These are phyloP conservation scores for Dinomys branickii DNA, from an alignment of 2,113 vertebrate species.

Conservation along the genomic window DNA sequence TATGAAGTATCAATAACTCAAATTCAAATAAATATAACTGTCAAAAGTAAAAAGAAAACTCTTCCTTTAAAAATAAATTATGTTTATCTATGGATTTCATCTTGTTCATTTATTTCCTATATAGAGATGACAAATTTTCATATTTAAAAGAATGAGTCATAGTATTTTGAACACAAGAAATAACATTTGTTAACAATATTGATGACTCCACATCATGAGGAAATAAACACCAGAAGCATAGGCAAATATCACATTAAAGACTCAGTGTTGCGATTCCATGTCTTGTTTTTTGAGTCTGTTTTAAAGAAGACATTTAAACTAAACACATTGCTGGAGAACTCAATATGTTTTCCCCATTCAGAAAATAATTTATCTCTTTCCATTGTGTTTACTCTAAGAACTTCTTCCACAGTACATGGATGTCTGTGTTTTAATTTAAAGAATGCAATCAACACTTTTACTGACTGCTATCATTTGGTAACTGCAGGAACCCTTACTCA, in stretches of 20 bases:
- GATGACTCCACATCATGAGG: background rate
- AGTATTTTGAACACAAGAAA: background rate
- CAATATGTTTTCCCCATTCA: background rate
- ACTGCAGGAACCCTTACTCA: background rate
- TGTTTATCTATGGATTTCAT: background rate
- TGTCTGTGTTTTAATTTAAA: constrained; percentile 29
- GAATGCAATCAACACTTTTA: background rate
- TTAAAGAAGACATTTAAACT: constrained; percentile 7
- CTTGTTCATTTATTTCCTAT: background rate
- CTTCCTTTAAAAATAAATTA: background rate
- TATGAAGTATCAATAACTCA: background rate
- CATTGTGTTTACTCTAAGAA: background rate
- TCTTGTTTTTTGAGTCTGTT: background rate
- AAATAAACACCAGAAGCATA: constrained; percentile 12
- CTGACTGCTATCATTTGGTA: background rate
- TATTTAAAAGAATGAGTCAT: background rate
- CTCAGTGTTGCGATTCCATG: background rate
- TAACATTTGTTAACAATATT: constrained; percentile 22
- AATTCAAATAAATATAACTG: constrained; percentile 7
- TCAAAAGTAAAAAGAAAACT: background rate
- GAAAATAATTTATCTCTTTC: background rate
- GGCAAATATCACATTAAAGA: background rate
- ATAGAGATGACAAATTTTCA: background rate
- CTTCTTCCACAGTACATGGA: background rate
- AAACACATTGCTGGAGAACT: background rate